Evolutionary conservation across 2,113 vertebrate species (phyloP).

Genomic region (Lates calcarifer): DNA sequence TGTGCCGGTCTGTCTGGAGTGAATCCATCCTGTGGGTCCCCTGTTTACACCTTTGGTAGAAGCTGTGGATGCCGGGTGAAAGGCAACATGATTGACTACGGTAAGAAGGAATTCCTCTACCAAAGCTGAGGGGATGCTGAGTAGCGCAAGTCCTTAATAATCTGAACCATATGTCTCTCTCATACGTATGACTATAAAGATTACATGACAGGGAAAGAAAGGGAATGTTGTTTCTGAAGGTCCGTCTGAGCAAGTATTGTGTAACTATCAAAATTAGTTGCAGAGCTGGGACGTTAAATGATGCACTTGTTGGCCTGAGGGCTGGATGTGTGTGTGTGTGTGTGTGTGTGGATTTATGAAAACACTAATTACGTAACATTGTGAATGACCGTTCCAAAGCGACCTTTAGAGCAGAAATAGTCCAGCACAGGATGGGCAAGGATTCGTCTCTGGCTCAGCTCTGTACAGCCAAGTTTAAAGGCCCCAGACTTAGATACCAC

Average conservation of each 20-base stretch:
- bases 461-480: constrained; percentile 9
- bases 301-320: constrained; percentile 27
- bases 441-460: constrained; percentile 33
- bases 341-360: constrained; percentile 12
- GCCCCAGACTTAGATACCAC: background rate
- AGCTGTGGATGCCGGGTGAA: constrained; percentile 11
- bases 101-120: constrained; percentile 52
- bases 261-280: constrained; percentile 28
- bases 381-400: constrained; percentile 22
- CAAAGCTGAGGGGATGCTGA: background rate
- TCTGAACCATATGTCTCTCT: constrained; percentile 11
- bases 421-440: background rate
- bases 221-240: background rate
- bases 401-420: constrained; percentile 42
- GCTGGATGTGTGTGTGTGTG: constrained; percentile 1
- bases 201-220: background rate
- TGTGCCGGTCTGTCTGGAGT: constrained; percentile 8
- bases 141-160: background rate
- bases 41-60: background rate
- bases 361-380: constrained; percentile 29
- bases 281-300: constrained; percentile 21
- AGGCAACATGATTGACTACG: constrained; percentile 60
- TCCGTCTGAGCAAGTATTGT: background rate
- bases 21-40: background rate
- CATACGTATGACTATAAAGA: background rate